Evolutionary conservation across 2,888 invertebrate species (phyloP), one percentile per base, ranked within the genome.

Genomic region (Margaritifera margaritifera): DNA sequence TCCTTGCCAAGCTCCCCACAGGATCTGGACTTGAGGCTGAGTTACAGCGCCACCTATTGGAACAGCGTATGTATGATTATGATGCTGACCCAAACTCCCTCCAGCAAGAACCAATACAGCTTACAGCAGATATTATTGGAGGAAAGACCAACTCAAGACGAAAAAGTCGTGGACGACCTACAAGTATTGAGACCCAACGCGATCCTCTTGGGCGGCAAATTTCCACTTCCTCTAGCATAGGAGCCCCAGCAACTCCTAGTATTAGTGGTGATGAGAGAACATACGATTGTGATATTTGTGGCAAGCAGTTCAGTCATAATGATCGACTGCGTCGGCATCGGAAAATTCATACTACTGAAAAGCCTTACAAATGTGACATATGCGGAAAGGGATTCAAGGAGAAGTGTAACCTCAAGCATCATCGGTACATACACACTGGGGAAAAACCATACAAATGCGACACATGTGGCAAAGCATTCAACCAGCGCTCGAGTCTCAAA

Each of bases 371-470:
- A 67, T 77, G 77, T 65, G 77, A 77, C 55, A 77, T 77, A 31
- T 77, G 77, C 59, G 77, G 77, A 52, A 77, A 77, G 55, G 77
- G 77, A 0, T 77, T 77, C 25, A 77, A 74, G 56, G 77, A 77
- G 59, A 77, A 77, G 56, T 77, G 74, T 62, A 77, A 77, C 60
- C 66, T 77, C 50, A 77, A 77, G 61, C 77, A 77, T 61, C 77
- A 77, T 64, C 57, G 77, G 55, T 77, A 68, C 58, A 77, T 77
- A 62, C 77, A 77, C 57, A 77, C 77, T 58, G 77, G 77, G 6
- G 77, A 77, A 60, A 77, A 77, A 27, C 77, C 77, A 4, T 77
- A 77, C 54, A 74, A 72, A 62, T 77, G 77, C 67, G 77, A 77
- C 5, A 77, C 77, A 6, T 77, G 77, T 70, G 77, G 77, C 5